Evolutionary conservation across 2,888 invertebrate genomes (phyloP), one percentile per base, ranked within the genome.

Genomic region (Micoletzkya japonica): DNA sequence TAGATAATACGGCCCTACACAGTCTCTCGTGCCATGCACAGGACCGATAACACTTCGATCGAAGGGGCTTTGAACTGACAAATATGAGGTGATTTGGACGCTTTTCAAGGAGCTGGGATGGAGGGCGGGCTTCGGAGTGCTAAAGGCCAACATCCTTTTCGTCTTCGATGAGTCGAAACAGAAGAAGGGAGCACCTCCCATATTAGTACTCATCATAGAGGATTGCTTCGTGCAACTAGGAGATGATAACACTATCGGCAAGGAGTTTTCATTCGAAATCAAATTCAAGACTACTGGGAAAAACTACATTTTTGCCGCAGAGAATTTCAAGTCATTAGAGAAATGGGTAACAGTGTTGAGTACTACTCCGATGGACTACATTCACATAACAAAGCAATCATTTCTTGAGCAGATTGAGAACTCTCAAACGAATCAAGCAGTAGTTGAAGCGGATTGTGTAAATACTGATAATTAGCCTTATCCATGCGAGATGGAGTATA

Each of bases 231-330:
- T 85, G 24, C 84, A 84, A 59, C 73, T 82, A 36, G 77, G 82
- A n/a, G 84, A 84, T 70, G 84, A 84, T 72, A 84, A 84, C 70
- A 71, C 73, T 44, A 79, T 82, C 54, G 84, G 84, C 32, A 81
- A 78, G 72, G 80, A 79, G 36, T 82, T 78, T 74, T 82, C 83
- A 1, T 85, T 84, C 70, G 77, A 78, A 50, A 77, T 84, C 32
- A 82, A 80, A 60, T 82, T 79, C 64, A 85, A 84, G 73, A 82
- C 84, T 36, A 80, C 80, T 4, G 80, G 78, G 0, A 70, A 77
- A 36, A 77, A 73, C 39, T 82, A 77, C 73, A 67, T 76, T 10
- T 79, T 84, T 49, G 81, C 80, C 24, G 82, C 84, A 17, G 77
- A 77, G 30, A 74, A 75, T 60, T 79, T 83, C 66, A 76, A 79